Evolutionary conservation across 2,797 vertebrate species (phyloP).

Genomic region (Hafferia zeledoni): DNA sequence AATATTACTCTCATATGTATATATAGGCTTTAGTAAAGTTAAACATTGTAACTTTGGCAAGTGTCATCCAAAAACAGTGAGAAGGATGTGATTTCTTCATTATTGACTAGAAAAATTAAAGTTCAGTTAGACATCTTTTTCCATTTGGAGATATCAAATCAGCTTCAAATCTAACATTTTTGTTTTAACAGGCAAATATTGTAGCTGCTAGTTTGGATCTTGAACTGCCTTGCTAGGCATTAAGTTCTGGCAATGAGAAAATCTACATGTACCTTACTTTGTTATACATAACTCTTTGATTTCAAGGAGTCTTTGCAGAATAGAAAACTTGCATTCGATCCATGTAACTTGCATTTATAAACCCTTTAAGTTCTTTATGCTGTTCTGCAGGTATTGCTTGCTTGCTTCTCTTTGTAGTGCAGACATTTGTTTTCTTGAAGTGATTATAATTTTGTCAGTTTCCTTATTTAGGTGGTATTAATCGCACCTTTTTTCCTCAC

Average conservation of each 20-base stretch:
- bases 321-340: not conserved
- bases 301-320: not conserved
- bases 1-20: not conserved
- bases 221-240: not conserved
- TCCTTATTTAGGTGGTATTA: not conserved
- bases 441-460: not conserved
- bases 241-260: not conserved
- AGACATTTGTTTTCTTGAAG: not conserved
- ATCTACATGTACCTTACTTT: not conserved
- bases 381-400: not conserved
- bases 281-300: not conserved
- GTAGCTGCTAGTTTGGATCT: not conserved
- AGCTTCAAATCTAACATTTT: not conserved
- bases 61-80: not conserved
- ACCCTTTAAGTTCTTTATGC: not conserved
- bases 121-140: not conserved
- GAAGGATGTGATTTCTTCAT: not conserved
- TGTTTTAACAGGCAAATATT: not conserved
- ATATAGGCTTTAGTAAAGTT: not conserved
- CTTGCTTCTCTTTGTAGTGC: not conserved
- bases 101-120: not conserved
- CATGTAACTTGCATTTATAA: not conserved
- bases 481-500: fast-evolving
- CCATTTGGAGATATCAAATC: not conserved
- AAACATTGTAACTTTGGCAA: not conserved